These are phyloP conservation scores for Zophobas morio DNA, from an alignment of 1,140 invertebrate species.

Conservation along the genomic window DNA sequence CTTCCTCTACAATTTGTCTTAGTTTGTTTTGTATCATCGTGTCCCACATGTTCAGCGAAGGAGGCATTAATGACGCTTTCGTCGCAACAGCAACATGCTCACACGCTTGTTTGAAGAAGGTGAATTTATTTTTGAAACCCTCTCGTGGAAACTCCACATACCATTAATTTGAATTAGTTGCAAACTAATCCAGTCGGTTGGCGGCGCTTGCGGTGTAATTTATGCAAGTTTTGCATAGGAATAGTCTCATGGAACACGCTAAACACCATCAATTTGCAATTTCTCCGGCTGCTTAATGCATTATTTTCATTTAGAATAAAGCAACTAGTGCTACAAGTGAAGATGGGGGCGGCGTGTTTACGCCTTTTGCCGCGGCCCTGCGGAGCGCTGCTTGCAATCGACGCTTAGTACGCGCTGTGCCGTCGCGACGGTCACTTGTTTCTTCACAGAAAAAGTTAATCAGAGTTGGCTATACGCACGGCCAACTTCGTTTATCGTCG, in stretches of 20 bases:
- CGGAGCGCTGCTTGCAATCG: conserved; percentile 42
- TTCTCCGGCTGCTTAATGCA: conserved; percentile 19
- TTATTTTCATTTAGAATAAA: conserved; percentile 34
- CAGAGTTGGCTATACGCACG: no score
- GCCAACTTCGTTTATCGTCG: not conserved
- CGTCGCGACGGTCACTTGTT: conserved; percentile 44
- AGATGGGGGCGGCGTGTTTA: conserved; percentile 42
- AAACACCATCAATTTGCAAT: conserved; percentile 25
- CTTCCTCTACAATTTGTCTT: conserved; percentile 21
- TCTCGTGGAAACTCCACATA: conserved; percentile 1
- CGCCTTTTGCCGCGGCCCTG: conserved; percentile 26
- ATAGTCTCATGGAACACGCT: not conserved
- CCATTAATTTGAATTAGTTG: conserved; percentile 26
- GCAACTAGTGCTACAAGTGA: conserved; percentile 43
- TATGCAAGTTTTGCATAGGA: conserved; percentile 26
- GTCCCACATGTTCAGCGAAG: conserved; percentile 28
- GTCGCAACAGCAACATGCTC: conserved; percentile 6
- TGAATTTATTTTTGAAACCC: conserved; percentile 16
- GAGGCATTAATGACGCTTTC: conserved; percentile 29
- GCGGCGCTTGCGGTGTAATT: not conserved
- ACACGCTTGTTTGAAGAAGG: not conserved
- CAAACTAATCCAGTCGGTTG: conserved; percentile 2
- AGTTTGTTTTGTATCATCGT: conserved; percentile 28
- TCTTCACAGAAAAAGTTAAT: not conserved
- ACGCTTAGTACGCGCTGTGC: conserved; percentile 45